Conservation (phyloP, 2,113 vertebrate species). For the Camelus bactrianus region DNA sequence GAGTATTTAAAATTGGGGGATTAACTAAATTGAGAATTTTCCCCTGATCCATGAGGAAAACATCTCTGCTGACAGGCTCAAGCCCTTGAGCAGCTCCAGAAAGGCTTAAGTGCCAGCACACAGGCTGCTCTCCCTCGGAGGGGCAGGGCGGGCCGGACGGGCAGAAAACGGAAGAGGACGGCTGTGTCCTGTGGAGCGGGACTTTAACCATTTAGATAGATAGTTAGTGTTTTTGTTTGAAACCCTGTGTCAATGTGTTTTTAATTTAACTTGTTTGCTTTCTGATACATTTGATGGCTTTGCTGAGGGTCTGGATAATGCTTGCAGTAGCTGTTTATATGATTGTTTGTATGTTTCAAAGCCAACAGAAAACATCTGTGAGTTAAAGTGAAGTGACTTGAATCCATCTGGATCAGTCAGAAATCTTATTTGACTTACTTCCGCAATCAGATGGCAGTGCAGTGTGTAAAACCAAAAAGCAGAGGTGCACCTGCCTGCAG, state of each 20-base stretch:
- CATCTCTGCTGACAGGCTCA: neutral
- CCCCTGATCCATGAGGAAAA: neutral
- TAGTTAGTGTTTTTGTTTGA: slow-evolving; percentile 66
- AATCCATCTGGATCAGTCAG: neutral
- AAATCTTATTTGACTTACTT: slow-evolving; percentile 38
- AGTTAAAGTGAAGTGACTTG: neutral
- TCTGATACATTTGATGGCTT: slow-evolving; percentile 64
- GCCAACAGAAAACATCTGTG: slow-evolving; percentile 29
- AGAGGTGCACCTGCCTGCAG: neutral
- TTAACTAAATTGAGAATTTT: slow-evolving; percentile 54
- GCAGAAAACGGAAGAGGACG: neutral
- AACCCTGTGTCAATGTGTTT: slow-evolving; percentile 63
- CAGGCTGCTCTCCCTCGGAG: neutral
- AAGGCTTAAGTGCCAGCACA: neutral
- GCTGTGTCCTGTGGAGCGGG: neutral
- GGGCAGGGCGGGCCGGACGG: neutral
- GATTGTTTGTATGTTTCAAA: neutral
- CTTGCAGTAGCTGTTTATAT: slow-evolving; percentile 65
- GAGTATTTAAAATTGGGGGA: slow-evolving; percentile 59
- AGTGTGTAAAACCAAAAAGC: neutral
- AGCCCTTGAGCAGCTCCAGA: slow-evolving; percentile 16
- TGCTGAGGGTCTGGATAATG: neutral
- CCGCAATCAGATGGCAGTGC: neutral
- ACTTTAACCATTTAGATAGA: slow-evolving; percentile 42
- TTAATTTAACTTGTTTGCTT: slow-evolving; percentile 75